Conservation (phyloP, 1,140 invertebrate species). For the Drosophila bipectinata region DNA sequence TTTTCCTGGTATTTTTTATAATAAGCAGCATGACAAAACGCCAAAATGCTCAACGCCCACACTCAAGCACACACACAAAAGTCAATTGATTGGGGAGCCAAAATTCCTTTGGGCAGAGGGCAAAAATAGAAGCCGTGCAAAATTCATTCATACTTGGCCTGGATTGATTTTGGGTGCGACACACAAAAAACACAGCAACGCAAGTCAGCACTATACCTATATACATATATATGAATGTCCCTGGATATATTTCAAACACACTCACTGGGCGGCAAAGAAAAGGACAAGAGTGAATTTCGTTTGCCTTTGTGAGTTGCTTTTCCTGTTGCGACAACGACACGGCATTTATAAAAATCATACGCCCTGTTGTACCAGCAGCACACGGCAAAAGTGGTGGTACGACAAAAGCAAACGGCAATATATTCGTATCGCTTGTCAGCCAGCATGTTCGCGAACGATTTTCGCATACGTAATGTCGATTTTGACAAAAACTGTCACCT, state of each 20-base stretch:
- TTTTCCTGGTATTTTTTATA: slow-evolving; percentile 70
- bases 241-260: slow-evolving; percentile 44
- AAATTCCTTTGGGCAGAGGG: slow-evolving; percentile 53
- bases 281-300: slow-evolving; percentile 65
- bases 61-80: slow-evolving; percentile 21
- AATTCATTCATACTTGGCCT: slow-evolving; percentile 67
- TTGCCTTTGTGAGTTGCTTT: slow-evolving; percentile 67
- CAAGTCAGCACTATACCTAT: slow-evolving; percentile 22
- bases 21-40: slow-evolving; percentile 64
- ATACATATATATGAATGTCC: slow-evolving; percentile 1
- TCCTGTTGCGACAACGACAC: slow-evolving; percentile 74
- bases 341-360: slow-evolving; percentile 80
- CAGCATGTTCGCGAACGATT: slow-evolving; percentile 51
- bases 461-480: slow-evolving; percentile 69
- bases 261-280: slow-evolving; percentile 34
- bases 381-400: slow-evolving; percentile 39
- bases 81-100: slow-evolving; percentile 57
- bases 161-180: slow-evolving; percentile 63
- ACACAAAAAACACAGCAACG: slow-evolving; percentile 49
- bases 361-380: slow-evolving; percentile 76
- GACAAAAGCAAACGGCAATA: slow-evolving; percentile 56
- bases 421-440: slow-evolving; percentile 70
- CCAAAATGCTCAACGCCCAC: slow-evolving; percentile 44
- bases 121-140: slow-evolving; percentile 74
- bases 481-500: slow-evolving; percentile 77